A percentile compares a stretch with the other conserved stretches of the same genome.
Evolutionary conservation across 2,888 invertebrate genomes (phyloP).

Genomic region (Marronus borbonicus): DNA sequence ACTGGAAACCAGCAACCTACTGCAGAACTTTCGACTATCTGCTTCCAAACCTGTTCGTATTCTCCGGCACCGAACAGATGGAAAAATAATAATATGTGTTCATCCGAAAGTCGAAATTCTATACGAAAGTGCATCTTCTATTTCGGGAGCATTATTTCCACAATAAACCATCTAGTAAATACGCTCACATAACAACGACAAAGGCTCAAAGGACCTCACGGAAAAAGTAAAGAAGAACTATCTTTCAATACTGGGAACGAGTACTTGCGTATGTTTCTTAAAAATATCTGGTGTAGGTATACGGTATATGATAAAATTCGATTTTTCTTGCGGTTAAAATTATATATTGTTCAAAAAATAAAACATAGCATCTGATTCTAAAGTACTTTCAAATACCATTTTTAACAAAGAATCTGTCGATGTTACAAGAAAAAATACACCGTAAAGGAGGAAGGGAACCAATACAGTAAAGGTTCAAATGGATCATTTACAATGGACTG

Average conservation of each 20-base stretch:
- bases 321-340: neutral
- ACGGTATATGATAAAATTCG: neutral
- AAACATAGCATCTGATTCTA: too few species aligned
- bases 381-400: too few species aligned
- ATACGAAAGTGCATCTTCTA: conserved; percentile 38
- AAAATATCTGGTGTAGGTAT: neutral
- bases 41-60: neutral
- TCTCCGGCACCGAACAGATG: neutral
- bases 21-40: neutral
- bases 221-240: neutral
- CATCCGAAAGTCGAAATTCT: conserved; percentile 34
- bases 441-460: too few species aligned
- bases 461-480: too few species aligned
- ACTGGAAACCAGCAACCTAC: conserved; percentile 8
- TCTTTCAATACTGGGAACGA: neutral
- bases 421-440: too few species aligned
- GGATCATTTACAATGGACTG: too few species aligned
- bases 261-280: neutral
- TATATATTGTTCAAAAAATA: too few species aligned
- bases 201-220: neutral
- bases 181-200: conserved; percentile 21
- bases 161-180: conserved; percentile 23
- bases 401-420: too few species aligned
- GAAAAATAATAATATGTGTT: conserved; percentile 44
- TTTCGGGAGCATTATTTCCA: conserved; percentile 14